Conservation (phyloP, 1,140 invertebrate genomes). For the Drosophila lowei region DNA sequence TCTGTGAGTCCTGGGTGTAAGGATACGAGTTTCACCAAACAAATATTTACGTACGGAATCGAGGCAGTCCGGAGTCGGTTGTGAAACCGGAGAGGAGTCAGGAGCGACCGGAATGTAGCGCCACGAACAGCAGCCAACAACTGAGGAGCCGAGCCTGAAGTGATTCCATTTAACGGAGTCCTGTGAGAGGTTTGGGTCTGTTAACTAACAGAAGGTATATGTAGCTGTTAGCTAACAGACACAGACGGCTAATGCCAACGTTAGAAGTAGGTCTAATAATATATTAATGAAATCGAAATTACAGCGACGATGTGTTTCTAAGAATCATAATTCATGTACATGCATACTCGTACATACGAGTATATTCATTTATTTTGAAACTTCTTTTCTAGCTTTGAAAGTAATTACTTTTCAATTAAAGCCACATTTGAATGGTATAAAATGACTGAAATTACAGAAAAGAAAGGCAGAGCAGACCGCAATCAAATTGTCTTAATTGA, state of each 20-base stretch:
- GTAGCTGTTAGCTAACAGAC: constrained; percentile 36
- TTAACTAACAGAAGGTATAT: neutral
- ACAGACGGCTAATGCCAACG: constrained; percentile 13
- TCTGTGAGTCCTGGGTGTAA: constrained; percentile 23
- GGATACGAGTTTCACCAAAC: constrained; percentile 60
- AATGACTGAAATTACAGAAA: neutral
- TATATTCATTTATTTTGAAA: too few relatives aligned
- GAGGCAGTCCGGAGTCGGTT: constrained; percentile 6
- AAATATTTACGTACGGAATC: constrained; percentile 70
- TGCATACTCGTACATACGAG: too few relatives aligned
- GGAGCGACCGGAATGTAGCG: constrained; percentile 12
- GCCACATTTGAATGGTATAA: constrained; percentile 18
- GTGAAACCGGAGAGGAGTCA: neutral
- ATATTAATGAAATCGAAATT: constrained; percentile 47
- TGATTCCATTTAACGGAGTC: constrained; percentile 31
- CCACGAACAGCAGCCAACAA: constrained; percentile 37
- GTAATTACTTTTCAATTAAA: constrained; percentile 28
- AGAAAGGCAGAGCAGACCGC: constrained; percentile 13
- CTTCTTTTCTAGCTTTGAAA: too few relatives aligned
- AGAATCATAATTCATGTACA: neutral
- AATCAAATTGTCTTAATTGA: constrained; percentile 32
- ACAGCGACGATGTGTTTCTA: constrained; percentile 18
- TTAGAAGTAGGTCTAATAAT: constrained; percentile 24
- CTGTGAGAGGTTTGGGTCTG: constrained; percentile 1
- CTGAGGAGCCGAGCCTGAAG: constrained; percentile 44